These are phyloP conservation scores for Cephus runcator DNA, from an alignment of 2,888 invertebrate species.

Conservation along the genomic window DNA sequence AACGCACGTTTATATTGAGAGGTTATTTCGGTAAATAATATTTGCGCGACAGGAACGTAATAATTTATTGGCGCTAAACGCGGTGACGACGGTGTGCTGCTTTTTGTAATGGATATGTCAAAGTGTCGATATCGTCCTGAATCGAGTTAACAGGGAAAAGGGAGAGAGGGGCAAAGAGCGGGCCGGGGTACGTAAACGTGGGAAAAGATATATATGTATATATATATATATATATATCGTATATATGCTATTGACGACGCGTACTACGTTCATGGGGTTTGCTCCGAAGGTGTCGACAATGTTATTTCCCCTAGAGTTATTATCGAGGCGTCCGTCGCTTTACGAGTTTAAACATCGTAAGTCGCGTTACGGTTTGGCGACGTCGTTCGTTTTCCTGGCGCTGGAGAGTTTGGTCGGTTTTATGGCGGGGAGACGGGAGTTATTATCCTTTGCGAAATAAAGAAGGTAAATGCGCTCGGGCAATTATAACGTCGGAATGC, in stretches of 20 bases:
- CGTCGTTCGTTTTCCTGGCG: background rate
- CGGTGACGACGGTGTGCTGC: background rate
- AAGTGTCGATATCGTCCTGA: background rate
- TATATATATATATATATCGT: background rate
- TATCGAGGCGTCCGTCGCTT: background rate
- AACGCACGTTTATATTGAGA: background rate
- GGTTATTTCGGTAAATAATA: background rate
- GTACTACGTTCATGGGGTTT: background rate
- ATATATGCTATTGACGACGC: background rate
- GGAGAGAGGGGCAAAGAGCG: slow-evolving; percentile 4
- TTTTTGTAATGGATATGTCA: background rate
- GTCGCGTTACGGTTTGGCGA: background rate
- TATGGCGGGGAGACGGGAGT: slow-evolving; percentile 14
- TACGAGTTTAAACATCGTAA: slow-evolving; percentile 2
- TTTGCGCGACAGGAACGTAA: background rate
- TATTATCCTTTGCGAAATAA: background rate
- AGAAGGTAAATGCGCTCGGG: background rate
- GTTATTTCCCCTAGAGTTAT: background rate
- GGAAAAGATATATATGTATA: background rate
- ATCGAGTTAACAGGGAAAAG: slow-evolving; percentile 6
- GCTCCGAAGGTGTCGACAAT: background rate
- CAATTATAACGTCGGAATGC: slow-evolving; percentile 7
- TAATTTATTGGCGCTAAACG: background rate
- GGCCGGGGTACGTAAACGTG: slow-evolving; percentile 9
- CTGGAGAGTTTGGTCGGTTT: background rate